A percentile compares a stretch with the other conserved stretches of the same genome.
Evolutionary conservation across 1,140 invertebrate species (phyloP).

Genomic region (Tetramorium simillimum): DNA sequence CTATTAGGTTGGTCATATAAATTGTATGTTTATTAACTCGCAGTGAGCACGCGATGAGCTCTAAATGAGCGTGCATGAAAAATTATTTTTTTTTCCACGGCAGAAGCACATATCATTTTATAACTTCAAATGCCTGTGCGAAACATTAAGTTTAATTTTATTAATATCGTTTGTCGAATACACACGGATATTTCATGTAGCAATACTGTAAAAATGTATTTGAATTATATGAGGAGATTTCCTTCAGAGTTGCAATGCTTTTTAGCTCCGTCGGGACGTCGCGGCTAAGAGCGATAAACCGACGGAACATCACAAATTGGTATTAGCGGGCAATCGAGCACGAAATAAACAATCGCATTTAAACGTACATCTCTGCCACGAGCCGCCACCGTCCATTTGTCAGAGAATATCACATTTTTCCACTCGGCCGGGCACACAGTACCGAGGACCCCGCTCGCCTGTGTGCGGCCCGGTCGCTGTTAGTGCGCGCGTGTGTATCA

Average conservation of each 20-base stretch:
- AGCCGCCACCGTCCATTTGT: slow-evolving; percentile 73
- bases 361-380: slow-evolving; percentile 70
- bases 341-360: slow-evolving; percentile 76
- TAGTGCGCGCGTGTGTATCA: slow-evolving; percentile 55
- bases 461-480: slow-evolving; percentile 21
- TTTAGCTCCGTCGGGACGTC: slow-evolving; percentile 16
- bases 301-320: slow-evolving; percentile 72
- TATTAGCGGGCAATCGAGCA: slow-evolving; percentile 75
- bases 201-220: background rate
- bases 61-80: slow-evolving; percentile 1
- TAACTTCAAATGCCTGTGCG: background rate
- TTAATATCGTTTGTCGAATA: background rate
- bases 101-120: too few relatives aligned
- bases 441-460: slow-evolving; percentile 23
- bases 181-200: background rate
- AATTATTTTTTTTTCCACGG: background rate
- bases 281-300: slow-evolving; percentile 57
- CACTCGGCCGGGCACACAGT: slow-evolving; percentile 57
- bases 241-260: background rate
- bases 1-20: slow-evolving; percentile 45
- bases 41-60: slow-evolving; percentile 3
- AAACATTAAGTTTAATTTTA: slow-evolving; percentile 16
- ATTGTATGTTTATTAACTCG: slow-evolving; percentile 44
- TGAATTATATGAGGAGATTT: slow-evolving; percentile 13
- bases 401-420: slow-evolving; percentile 75